Evolutionary conservation across 2,888 invertebrate genomes (phyloP), one percentile per base, ranked within the genome.

Genomic region (Griposia aprilina): DNA sequence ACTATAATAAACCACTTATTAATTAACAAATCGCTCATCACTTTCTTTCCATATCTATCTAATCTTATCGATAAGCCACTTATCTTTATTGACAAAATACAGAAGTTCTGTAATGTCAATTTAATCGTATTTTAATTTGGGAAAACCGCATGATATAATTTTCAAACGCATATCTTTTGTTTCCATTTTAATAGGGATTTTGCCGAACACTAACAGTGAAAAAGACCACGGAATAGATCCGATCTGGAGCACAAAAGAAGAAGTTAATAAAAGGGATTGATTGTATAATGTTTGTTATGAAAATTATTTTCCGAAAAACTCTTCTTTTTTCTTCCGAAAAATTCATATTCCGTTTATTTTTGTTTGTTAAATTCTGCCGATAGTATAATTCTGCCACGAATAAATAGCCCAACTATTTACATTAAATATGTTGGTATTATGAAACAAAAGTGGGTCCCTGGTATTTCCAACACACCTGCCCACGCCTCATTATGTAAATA

Each of bases 101-200:
- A 52, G 6, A 45, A 17, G 11, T 23, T 60, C 17, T 36, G 10
- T 60, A 45, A 78, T 60, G 20, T 26, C 0, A 45, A 48, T 78
- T 52, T 66, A 60, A 80, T 77, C 36, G 59, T 15, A 2, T 76
- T 83, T 60, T 67, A 55, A 80, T 83, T 59, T 62, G 48, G 20
- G 17, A 45, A 66, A 83, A 60, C 59, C 83, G 15, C 59, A 50
- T 55, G 8, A 26, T 17, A 30, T 13, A 36, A 36, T 55, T 48
- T 57, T 75, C 3, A 23, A 77, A 48, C 45, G 2, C 1, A 10
- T 23, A 52, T 26, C 10, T 11, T 45, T 4, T 62, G 23, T 36
- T 78, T 59, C 2, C 20, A 13, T 78, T 77, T 55, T 23, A 55
- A n/a, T 48, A n/a, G 0, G 11, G 15, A 20, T n/a, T 52, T 80